Conservation (phyloP, 2,797 vertebrate genomes). For the Poecilia picta region DNA sequence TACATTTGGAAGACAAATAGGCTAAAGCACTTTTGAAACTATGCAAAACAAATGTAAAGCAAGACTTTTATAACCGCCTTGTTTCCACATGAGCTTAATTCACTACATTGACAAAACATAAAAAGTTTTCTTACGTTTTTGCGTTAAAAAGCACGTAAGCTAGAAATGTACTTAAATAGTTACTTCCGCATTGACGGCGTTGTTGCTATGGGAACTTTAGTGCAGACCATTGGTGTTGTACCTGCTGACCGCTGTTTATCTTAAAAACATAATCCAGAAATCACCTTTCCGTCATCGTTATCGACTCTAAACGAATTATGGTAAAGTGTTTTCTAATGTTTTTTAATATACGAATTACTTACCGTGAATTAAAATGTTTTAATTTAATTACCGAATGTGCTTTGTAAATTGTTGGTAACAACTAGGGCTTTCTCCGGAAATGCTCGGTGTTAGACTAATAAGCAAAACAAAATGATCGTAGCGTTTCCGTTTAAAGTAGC, state of each 20-base stretch:
- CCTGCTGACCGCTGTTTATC: neutral
- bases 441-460: neutral
- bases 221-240: neutral
- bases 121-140: neutral
- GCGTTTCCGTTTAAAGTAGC: neutral
- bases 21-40: neutral
- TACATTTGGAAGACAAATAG: neutral
- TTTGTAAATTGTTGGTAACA: neutral
- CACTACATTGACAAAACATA: neutral
- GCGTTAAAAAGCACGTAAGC: neutral
- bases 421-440: neutral
- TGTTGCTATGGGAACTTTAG: constrained; percentile 18
- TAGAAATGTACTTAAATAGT: neutral
- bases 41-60: neutral
- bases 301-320: neutral
- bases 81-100: neutral
- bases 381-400: neutral
- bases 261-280: neutral
- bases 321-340: neutral
- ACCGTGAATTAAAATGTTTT: too few species aligned
- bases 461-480: neutral
- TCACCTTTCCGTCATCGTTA: neutral
- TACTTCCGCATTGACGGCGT: neutral
- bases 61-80: neutral
- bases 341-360: neutral